Evolutionary conservation across 2,113 vertebrate species (phyloP).

Genomic region (Hippocampus barbouri): DNA sequence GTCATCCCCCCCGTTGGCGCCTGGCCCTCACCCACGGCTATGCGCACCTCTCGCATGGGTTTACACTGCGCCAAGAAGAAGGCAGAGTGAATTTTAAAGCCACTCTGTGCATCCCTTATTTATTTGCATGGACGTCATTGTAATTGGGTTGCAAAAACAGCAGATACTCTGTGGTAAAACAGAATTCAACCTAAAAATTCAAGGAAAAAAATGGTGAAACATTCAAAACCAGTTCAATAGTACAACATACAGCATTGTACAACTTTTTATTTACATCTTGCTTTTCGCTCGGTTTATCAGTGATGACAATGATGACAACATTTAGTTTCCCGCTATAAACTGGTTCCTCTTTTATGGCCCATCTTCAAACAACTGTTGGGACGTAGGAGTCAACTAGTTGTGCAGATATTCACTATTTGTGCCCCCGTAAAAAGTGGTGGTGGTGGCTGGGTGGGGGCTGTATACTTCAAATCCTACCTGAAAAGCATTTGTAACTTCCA

Average conservation of each 20-base stretch:
- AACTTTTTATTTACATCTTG: background rate
- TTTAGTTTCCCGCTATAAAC: too few relatives aligned
- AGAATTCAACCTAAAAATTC: background rate
- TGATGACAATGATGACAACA: background rate
- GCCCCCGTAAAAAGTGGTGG: background rate
- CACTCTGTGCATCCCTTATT: background rate
- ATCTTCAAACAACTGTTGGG: too few relatives aligned
- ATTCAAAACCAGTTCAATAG: background rate
- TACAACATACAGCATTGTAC: background rate
- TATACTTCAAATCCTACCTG: background rate
- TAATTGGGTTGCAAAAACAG: background rate
- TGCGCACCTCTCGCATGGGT: conserved; percentile 73
- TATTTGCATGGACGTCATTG: background rate
- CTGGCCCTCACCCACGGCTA: conserved; percentile 77
- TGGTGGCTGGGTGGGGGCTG: too few relatives aligned
- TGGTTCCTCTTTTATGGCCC: too few relatives aligned
- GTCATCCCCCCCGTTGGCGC: conserved; percentile 72
- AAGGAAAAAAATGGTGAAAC: background rate
- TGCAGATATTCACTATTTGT: too few relatives aligned
- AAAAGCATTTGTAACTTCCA: background rate
- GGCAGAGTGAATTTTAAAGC: conserved; percentile 6
- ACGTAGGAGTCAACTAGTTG: too few relatives aligned
- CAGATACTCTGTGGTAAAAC: background rate
- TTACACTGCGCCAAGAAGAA: conserved; percentile 75
- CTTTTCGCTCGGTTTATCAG: too few relatives aligned